These are phyloP conservation scores for Nasonovia ribisnigri DNA, from an alignment of 2,888 invertebrate species.

Conservation along the genomic window DNA sequence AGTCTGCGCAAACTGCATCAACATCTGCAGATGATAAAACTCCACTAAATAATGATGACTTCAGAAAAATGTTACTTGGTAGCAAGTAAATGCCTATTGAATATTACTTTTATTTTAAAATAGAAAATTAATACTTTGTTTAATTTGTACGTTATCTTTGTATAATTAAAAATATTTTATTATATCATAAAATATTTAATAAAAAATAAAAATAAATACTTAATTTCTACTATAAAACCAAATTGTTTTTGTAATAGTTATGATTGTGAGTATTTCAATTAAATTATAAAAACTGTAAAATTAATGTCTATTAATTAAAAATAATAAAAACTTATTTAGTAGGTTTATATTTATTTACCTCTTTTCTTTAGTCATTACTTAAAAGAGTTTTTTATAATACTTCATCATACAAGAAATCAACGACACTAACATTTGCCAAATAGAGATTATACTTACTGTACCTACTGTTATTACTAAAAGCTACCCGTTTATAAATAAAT, in stretches of 20 bases:
- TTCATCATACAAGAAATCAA: no score
- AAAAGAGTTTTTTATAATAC: no score
- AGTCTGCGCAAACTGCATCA: conserved; percentile 3
- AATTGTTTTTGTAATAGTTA: background rate
- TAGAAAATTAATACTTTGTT: background rate
- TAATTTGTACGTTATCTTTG: background rate
- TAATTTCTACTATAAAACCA: background rate
- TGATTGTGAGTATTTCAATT: background rate
- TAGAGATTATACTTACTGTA: no score
- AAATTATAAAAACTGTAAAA: no score
- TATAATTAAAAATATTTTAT: background rate
- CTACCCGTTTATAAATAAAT: no score
- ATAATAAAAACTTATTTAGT: no score
- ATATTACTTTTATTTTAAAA: background rate
- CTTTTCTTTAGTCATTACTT: no score
- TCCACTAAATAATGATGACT: conserved; percentile 73
- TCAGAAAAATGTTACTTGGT: conserved; percentile 73
- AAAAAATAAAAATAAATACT: no score
- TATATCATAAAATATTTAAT: background rate
- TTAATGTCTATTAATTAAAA: no score
- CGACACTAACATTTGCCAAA: no score
- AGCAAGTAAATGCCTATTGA: conserved; percentile 65
- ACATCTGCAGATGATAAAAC: conserved; percentile 63
- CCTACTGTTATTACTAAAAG: no score
- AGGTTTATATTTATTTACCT: no score